Base-by-base conservation (phyloP, 2,888 invertebrate genomes). In the Lasioglossum pauxillum region DNA sequence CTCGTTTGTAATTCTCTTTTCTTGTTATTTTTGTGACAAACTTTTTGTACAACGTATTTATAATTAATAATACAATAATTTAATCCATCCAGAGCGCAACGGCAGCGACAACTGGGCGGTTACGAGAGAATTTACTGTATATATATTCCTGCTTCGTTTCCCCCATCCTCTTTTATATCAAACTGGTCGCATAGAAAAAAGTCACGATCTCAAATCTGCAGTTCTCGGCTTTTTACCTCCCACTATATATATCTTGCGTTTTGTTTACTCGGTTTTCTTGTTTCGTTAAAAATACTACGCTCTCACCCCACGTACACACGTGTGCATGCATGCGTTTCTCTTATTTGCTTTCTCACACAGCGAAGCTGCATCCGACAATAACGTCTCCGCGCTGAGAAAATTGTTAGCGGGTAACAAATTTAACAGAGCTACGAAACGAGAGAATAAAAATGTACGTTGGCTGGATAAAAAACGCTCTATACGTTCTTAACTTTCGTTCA, bases 121-220 rank as follows among this genome's bases (percentile, higher is more conserved):
- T 76, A 75, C 44, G 44, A 44, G 44, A 44, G 84, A 82, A 49
- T 80, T 75, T 71, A 53, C 77, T 69, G 83, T 78, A 78, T 86
- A 44, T 10, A 78, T 86, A 83, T 76, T 69, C 69, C 81, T 80
- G 75, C 80, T 49, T 81, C 75, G 72, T 80, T 72, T 80, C 73
- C 12, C 5, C 78, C 88, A 82, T 86, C 88, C 16, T 44, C 16
- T 67, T 57, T 76, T 35, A 27, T 12, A 89, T 87, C 85, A 92
- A 92, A 91, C 85, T 90, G 90, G 78, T 90, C 92, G 88, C 85
- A 90, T 92, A 92, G 92, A 92, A 93, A 44, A 92, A 91, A 91
- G 83, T 89, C 84, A 79, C 86, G 76, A 83, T 82, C 82, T 84
- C 81, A 85, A 82, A 87, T 78, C 82, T 86, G 77, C 84, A 12